Evolutionary conservation across 2,113 vertebrate species (phyloP).

Genomic region (Cyphomyrus plagiostoma): DNA sequence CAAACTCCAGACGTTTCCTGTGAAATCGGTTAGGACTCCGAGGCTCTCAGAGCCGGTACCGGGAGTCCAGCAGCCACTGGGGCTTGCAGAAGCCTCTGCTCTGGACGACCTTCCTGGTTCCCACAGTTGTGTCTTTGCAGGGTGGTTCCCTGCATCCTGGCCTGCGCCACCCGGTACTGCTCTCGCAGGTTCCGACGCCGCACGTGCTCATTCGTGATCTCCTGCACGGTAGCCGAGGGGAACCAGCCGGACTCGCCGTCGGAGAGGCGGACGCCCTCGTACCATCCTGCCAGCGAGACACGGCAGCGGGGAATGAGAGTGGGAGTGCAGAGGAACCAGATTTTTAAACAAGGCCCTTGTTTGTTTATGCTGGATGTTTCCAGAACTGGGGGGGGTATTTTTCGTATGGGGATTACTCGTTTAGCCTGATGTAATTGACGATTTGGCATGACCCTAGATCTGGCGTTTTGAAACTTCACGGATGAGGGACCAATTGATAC

Average conservation of each 20-base stretch:
- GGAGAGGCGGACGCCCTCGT: constrained; percentile 55
- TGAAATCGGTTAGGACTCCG: not conserved
- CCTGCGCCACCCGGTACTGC: constrained; percentile 53
- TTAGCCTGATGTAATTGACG: no score
- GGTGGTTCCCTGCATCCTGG: constrained; percentile 23
- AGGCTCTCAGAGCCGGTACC: no score
- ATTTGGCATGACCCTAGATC: no score
- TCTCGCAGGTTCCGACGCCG: constrained; percentile 61
- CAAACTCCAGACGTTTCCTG: not conserved
- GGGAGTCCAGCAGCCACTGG: not conserved
- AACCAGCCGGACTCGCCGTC: constrained; percentile 60
- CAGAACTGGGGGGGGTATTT: not conserved
- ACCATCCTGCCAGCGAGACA: constrained; percentile 54
- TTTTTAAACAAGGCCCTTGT: not conserved
- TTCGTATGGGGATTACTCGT: no score
- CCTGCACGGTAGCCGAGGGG: constrained; percentile 52
- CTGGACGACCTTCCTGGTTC: not conserved
- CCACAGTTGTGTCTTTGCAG: not conserved
- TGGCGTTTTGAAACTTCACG: no score
- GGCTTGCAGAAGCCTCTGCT: not conserved
- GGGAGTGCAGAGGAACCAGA: not conserved
- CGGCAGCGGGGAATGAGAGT: no score
- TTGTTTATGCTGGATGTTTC: not conserved
- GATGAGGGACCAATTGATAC: no score
- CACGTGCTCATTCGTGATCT: constrained; percentile 68